Percentiles rank a stretch among this genome's conserved stretches.
phyloP scores from a whole-genome alignment of 1,140 invertebrate species.

The Bombus difficillimus region DNA sequence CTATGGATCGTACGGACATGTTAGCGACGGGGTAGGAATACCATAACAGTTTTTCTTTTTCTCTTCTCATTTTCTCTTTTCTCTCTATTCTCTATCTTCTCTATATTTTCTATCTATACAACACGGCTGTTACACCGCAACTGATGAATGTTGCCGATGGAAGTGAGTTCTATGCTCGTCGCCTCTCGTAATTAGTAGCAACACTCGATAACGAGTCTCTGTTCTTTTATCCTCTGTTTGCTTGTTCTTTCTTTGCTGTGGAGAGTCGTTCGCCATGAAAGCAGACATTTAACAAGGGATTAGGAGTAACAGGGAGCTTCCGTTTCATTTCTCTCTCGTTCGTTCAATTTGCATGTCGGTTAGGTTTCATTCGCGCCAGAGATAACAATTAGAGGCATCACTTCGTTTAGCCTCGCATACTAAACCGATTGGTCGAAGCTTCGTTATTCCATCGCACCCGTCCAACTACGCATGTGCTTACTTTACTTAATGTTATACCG shows the following conservation, averaged over 20 bases:
- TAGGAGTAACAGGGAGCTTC: background rate
- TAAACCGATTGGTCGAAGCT: background rate
- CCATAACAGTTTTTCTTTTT: constrained; percentile 62
- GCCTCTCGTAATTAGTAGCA: background rate
- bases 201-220: background rate
- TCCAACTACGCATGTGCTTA: background rate
- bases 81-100: background rate
- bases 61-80: constrained; percentile 22
- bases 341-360: background rate
- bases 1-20: constrained; percentile 68
- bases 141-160: background rate
- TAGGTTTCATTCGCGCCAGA: background rate
- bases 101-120: background rate
- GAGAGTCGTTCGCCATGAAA: background rate
- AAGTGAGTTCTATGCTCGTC: too few species aligned
- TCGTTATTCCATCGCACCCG: background rate
- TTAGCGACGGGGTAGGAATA: constrained; percentile 78
- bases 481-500: too few species aligned
- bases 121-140: background rate
- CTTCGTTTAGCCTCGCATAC: background rate
- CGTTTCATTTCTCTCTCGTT: background rate
- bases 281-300: background rate
- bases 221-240: background rate
- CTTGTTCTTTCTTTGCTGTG: background rate
- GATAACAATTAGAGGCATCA: background rate